Percentiles rank a stretch among this genome's conserved stretches.
These are phyloP conservation scores for Phlogophora meticulosa DNA, from an alignment of 2,888 invertebrate species.

Conservation along the genomic window DNA sequence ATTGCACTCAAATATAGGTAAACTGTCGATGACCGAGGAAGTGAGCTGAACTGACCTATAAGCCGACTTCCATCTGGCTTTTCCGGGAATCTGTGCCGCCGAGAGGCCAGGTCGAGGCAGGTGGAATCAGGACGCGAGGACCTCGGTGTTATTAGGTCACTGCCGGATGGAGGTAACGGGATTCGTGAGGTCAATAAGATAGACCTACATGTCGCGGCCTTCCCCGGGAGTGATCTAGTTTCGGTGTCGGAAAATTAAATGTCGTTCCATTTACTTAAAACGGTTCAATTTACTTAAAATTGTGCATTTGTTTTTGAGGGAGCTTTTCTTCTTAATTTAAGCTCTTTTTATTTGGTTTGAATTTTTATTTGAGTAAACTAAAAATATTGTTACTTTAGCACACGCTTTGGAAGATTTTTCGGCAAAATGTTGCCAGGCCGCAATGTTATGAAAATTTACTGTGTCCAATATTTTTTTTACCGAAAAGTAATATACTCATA, in stretches of 20 bases:
- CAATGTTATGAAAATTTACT: too few species aligned
- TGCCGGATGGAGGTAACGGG: background rate
- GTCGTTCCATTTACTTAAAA: background rate
- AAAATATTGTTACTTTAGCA: too few species aligned
- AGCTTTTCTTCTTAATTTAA: too few species aligned
- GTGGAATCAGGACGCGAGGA: slow-evolving; percentile 26
- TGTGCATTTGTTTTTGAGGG: too few species aligned
- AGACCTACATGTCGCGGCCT: slow-evolving; percentile 1
- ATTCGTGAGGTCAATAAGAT: slow-evolving; percentile 11
- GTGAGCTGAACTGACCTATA: slow-evolving; percentile 29
- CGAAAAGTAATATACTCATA: too few species aligned
- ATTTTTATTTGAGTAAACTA: too few species aligned
- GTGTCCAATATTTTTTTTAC: too few species aligned
- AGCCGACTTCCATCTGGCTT: slow-evolving; percentile 25
- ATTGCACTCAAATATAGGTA: background rate
- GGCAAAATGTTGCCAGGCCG: too few species aligned
- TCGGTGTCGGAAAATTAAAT: background rate
- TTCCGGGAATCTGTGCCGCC: slow-evolving; percentile 19
- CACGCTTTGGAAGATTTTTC: too few species aligned
- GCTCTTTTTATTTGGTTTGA: too few species aligned
- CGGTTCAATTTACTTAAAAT: too few species aligned
- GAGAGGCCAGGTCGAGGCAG: slow-evolving; percentile 32
- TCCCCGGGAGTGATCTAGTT: slow-evolving; percentile 1
- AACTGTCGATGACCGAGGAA: slow-evolving; percentile 14
- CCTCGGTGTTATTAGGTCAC: slow-evolving; percentile 40